A percentile compares a stretch with the other conserved stretches of the same genome.
Evolutionary conservation across 2,888 invertebrate genomes (phyloP).

Genomic region (Hirudinaria manillensis): DNA sequence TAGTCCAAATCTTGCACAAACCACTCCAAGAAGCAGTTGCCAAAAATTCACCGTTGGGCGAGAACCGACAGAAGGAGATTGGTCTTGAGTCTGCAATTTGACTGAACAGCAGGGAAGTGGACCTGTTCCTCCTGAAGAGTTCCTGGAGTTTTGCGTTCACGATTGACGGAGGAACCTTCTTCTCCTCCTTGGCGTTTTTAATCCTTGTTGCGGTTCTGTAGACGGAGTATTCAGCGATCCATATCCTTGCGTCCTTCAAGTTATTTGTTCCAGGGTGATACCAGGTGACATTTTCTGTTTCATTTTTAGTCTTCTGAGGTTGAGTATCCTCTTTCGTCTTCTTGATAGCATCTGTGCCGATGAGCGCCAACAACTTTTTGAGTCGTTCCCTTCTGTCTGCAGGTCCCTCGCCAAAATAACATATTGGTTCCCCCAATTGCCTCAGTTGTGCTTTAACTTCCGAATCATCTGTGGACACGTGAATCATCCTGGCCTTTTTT

Average conservation of each 20-base stretch:
- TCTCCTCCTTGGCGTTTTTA: slow-evolving; percentile 60
- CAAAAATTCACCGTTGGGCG: slow-evolving; percentile 78
- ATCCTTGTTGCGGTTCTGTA: slow-evolving; percentile 65
- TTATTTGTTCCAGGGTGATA: slow-evolving; percentile 92
- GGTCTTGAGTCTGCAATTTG: slow-evolving; percentile 83
- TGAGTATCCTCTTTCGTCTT: slow-evolving; percentile 77
- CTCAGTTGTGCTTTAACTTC: slow-evolving; percentile 87
- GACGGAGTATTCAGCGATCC: slow-evolving; percentile 71
- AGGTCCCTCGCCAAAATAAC: slow-evolving; percentile 95
- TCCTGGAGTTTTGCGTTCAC: slow-evolving; percentile 81
- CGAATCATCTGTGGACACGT: slow-evolving; percentile 93
- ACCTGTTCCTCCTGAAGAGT: slow-evolving; percentile 71
- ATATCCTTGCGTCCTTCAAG: slow-evolving; percentile 72
- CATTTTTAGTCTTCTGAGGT: slow-evolving; percentile 64
- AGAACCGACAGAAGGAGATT: slow-evolving; percentile 84
- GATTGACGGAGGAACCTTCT: slow-evolving; percentile 64
- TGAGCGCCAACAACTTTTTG: slow-evolving; percentile 64
- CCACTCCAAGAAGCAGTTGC: slow-evolving; percentile 95
- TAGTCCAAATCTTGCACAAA: slow-evolving; percentile 79
- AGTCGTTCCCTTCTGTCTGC: slow-evolving; percentile 87
- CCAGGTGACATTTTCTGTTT: slow-evolving; percentile 81
- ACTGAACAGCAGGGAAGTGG: slow-evolving; percentile 78
- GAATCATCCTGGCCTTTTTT: slow-evolving; percentile 81
- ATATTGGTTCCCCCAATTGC: slow-evolving; percentile 89
- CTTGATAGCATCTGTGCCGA: slow-evolving; percentile 83